Conservation (phyloP, 2,797 vertebrate genomes). For the Centroberyx gerrardi region DNA sequence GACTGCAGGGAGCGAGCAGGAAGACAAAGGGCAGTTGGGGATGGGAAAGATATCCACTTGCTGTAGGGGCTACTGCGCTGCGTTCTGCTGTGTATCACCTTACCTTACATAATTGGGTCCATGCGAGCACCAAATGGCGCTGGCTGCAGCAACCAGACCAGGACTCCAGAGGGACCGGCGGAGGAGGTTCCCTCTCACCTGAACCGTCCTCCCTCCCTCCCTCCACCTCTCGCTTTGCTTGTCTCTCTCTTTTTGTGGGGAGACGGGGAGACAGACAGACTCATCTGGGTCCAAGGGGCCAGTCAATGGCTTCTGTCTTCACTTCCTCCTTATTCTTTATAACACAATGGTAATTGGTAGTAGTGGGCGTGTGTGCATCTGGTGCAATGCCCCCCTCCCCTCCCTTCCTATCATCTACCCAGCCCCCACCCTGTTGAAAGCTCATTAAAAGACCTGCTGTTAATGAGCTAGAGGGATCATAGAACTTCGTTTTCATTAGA, state of each 20-base stretch:
- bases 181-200: slow-evolving; percentile 65
- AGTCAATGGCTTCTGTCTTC: slow-evolving; percentile 57
- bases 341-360: slow-evolving; percentile 85
- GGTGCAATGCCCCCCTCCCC: slow-evolving; percentile 72
- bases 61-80: slow-evolving; percentile 71
- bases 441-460: slow-evolving; percentile 90
- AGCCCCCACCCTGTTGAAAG: slow-evolving; percentile 85
- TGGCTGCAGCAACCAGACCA: slow-evolving; percentile 53
- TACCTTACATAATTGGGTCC: slow-evolving; percentile 85
- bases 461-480: slow-evolving; percentile 89
- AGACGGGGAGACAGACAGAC: slow-evolving; percentile 62
- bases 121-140: slow-evolving; percentile 83
- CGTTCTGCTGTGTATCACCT: slow-evolving; percentile 80
- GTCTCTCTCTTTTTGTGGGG: slow-evolving; percentile 62
- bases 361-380: slow-evolving; percentile 86
- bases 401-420: slow-evolving; percentile 70
- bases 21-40: slow-evolving; percentile 76
- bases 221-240: slow-evolving; percentile 8
- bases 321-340: slow-evolving; percentile 71
- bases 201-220: slow-evolving; percentile 50
- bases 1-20: slow-evolving; percentile 57
- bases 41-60: slow-evolving; percentile 80
- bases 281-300: slow-evolving; percentile 55
- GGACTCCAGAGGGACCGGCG: slow-evolving; percentile 49
- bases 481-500: slow-evolving; percentile 84